Percentiles rank a stretch among this genome's conserved stretches.
phyloP scores from a whole-genome alignment of 2,797 vertebrate species.

The Hylomyscus alleni region DNA sequence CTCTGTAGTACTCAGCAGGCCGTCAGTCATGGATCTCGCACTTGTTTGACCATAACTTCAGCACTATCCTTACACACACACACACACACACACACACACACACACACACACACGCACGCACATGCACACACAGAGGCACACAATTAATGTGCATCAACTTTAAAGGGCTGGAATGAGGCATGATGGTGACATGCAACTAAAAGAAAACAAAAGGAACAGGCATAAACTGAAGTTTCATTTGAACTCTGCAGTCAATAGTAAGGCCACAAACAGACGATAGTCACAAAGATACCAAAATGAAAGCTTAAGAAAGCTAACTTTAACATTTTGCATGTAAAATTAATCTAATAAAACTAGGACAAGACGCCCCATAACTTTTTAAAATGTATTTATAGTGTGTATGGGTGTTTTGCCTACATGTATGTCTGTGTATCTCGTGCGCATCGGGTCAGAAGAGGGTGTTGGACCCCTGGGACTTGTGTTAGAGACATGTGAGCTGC shows the following conservation, averaged over 20 bases:
- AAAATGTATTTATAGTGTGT: not conserved
- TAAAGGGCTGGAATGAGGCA: not conserved
- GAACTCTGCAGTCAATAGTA: not conserved
- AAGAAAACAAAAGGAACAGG: not conserved
- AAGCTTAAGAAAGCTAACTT: not conserved
- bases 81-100: not conserved
- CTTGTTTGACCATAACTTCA: not conserved
- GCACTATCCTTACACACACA: not conserved
- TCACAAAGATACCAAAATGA: conserved; percentile 2
- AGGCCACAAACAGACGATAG: not conserved
- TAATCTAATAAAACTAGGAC: not conserved
- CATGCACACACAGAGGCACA: not conserved
- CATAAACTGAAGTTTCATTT: not conserved
- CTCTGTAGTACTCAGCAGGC: not conserved
- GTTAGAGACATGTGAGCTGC: not conserved
- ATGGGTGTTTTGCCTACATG: not conserved
- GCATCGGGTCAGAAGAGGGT: not conserved
- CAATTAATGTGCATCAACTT: not conserved
- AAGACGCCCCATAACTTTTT: too few species aligned
- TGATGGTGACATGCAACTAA: not conserved
- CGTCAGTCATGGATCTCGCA: not conserved
- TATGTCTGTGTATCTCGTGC: not conserved
- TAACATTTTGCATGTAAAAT: not conserved
- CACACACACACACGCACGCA: not conserved
- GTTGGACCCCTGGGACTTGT: not conserved